Percentiles rank a stretch among this genome's conserved stretches.
Evolutionary conservation across 2,888 invertebrate genomes (phyloP).

Genomic region (Dynastes tityus): DNA sequence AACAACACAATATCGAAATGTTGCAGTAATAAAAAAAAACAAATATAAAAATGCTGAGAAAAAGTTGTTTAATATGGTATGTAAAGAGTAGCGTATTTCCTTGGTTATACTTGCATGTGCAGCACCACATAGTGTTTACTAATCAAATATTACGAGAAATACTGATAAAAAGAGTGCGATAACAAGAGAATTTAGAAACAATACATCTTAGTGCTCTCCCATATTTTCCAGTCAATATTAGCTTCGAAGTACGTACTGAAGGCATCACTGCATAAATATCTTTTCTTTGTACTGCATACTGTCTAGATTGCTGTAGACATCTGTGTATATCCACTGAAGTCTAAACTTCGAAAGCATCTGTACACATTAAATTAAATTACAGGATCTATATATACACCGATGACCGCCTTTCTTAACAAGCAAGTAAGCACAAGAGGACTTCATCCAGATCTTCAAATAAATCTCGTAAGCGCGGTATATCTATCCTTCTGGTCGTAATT

Average conservation of each 20-base stretch:
- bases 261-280: not conserved
- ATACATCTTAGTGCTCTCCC: not conserved
- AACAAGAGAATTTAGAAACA: not conserved
- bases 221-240: not conserved
- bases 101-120: too few relatives aligned
- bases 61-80: too few relatives aligned
- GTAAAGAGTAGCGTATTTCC: too few relatives aligned
- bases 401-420: not conserved
- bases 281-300: not conserved
- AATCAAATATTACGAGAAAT: not conserved
- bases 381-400: not conserved
- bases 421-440: slow-evolving; percentile 4
- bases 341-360: not conserved
- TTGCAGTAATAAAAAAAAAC: too few relatives aligned
- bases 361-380: slow-evolving; percentile 21
- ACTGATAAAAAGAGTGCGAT: not conserved
- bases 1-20: not conserved
- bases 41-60: too few relatives aligned
- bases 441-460: slow-evolving; percentile 18
- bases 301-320: not conserved
- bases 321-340: not conserved
- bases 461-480: slow-evolving; percentile 15
- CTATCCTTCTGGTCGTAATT: not conserved
- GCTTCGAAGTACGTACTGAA: not conserved
- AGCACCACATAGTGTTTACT: too few relatives aligned